A percentile compares a stretch with the other conserved stretches of the same genome.
Conservation (phyloP, 2,888 invertebrate genomes). For the Megaustenia siamemsis region DNA sequence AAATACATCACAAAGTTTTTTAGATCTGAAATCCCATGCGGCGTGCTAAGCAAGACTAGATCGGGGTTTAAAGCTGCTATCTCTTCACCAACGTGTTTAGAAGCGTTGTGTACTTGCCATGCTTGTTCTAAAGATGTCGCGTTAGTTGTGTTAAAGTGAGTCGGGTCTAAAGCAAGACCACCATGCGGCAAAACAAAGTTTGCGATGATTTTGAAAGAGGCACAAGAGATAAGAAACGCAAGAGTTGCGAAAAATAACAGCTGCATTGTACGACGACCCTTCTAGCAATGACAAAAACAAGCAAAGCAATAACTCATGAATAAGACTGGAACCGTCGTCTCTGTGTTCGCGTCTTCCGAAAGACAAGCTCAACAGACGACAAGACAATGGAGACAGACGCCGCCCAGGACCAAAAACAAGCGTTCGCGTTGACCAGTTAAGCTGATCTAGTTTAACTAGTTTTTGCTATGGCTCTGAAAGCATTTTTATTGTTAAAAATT, state of each 20-base stretch:
- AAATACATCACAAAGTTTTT: constrained; percentile 64
- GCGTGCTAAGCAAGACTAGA: constrained; percentile 64
- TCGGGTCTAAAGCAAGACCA: constrained; percentile 63
- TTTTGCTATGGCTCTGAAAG: too few relatives aligned
- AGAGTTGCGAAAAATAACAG: not conserved
- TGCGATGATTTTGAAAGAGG: constrained; percentile 55
- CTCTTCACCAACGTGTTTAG: constrained; percentile 59
- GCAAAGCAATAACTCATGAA: not conserved
- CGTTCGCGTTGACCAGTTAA: too few relatives aligned
- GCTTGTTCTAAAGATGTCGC: constrained; percentile 61
- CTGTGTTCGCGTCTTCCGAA: too few relatives aligned
- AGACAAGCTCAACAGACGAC: too few relatives aligned
- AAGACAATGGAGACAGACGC: too few relatives aligned
- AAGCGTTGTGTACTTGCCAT: constrained; percentile 61
- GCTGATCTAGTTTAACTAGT: too few relatives aligned
- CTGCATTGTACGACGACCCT: not conserved
- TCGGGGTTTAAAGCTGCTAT: constrained; percentile 60
- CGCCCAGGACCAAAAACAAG: too few relatives aligned
- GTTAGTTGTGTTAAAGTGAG: constrained; percentile 65
- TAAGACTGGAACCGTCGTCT: not conserved
- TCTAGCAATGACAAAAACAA: not conserved
- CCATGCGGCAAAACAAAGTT: constrained; percentile 67
- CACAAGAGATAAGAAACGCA: not conserved
- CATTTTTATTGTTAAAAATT: too few relatives aligned
- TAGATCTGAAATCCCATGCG: constrained; percentile 65